phyloP scores from a whole-genome alignment of 2,888 invertebrate species.

The Minunthozetes semirufus region DNA sequence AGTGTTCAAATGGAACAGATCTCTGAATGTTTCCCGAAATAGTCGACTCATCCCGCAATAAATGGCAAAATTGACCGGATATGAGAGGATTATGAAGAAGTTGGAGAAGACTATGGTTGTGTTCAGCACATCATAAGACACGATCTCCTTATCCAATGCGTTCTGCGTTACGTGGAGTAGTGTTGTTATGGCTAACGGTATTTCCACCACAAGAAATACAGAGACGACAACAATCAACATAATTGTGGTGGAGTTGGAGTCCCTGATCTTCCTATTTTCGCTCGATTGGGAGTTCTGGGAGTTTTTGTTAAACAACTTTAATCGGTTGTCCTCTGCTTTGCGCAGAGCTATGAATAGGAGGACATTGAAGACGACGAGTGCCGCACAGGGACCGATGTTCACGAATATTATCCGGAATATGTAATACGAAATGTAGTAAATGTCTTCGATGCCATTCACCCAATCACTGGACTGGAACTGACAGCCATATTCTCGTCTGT shows the following conservation, averaged over 20 bases:
- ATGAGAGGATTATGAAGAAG: slow-evolving; percentile 69
- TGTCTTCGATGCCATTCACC: slow-evolving; percentile 62
- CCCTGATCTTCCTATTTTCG: slow-evolving; percentile 45
- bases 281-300: not conserved
- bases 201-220: slow-evolving; percentile 73
- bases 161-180: slow-evolving; percentile 66
- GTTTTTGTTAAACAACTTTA: not conserved
- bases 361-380: slow-evolving; percentile 77
- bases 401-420: slow-evolving; percentile 80
- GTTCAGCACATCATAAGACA: slow-evolving; percentile 68
- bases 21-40: slow-evolving; percentile 87
- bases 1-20: slow-evolving; percentile 57
- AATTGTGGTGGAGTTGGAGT: slow-evolving; percentile 74
- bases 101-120: slow-evolving; percentile 73
- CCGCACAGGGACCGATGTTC: slow-evolving; percentile 78
- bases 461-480: slow-evolving; percentile 56
- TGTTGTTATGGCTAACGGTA: slow-evolving; percentile 74
- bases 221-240: slow-evolving; percentile 82
- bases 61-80: slow-evolving; percentile 77
- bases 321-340: not conserved
- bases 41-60: slow-evolving; percentile 93
- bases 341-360: slow-evolving; percentile 73
- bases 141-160: slow-evolving; percentile 47
- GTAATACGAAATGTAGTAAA: slow-evolving; percentile 71
- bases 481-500: slow-evolving; percentile 41